phyloP scores from a whole-genome alignment of 2,113 vertebrate genomes.

The Chloropsis hardwickii region DNA sequence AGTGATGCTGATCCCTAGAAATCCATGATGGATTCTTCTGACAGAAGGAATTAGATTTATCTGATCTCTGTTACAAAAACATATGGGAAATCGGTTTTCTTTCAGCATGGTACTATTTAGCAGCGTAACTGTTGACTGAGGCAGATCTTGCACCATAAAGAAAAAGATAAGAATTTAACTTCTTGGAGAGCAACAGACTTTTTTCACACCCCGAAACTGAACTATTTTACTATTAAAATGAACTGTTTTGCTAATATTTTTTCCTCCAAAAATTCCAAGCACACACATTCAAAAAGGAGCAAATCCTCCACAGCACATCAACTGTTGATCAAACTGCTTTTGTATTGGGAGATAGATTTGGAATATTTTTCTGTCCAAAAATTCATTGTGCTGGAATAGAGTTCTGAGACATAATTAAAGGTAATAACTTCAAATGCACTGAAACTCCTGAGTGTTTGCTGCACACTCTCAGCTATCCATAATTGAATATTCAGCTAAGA shows the following conservation, averaged over 20 bases:
- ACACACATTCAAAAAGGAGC: background rate
- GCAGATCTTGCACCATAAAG: background rate
- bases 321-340: background rate
- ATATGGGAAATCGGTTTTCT: background rate
- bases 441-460: background rate
- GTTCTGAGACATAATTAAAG: conserved; percentile 29
- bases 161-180: background rate
- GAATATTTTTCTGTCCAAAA: background rate
- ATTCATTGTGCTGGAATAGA: background rate
- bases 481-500: background rate
- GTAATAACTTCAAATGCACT: background rate
- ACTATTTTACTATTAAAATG: background rate
- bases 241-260: background rate
- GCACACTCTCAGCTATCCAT: background rate
- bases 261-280: background rate
- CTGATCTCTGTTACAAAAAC: background rate
- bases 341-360: background rate
- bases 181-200: background rate
- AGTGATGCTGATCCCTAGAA: background rate
- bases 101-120: background rate
- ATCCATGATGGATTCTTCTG: background rate
- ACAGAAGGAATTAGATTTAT: background rate
- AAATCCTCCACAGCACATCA: background rate
- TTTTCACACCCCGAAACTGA: background rate
- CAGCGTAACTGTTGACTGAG: background rate